Conservation (phyloP, 2,797 vertebrate genomes). For the Acridotheres tristis region DNA sequence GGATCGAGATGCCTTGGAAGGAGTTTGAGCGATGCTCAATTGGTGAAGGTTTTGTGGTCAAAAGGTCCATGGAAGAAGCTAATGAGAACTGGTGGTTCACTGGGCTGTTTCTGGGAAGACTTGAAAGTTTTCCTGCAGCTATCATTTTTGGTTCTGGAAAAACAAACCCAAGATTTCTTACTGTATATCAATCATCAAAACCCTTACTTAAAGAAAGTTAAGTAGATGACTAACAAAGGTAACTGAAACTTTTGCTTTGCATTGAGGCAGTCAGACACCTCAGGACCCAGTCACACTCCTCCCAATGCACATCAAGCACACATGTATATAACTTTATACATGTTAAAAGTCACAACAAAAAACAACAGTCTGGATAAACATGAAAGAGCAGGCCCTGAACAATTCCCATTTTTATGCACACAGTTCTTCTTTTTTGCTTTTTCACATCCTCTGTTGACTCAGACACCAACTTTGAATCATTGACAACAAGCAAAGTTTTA, state of each 20-base stretch:
- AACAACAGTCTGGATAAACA: background rate
- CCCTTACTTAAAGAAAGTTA: background rate
- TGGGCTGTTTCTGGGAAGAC: constrained; percentile 87
- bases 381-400: background rate
- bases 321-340: rapidly evolving
- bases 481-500: background rate
- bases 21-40: constrained; percentile 68
- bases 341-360: background rate
- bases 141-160: constrained; percentile 88
- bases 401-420: background rate
- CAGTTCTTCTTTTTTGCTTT: background rate
- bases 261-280: background rate
- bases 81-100: constrained; percentile 84
- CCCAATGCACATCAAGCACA: background rate
- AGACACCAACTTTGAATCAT: background rate
- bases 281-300: background rate
- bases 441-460: background rate
- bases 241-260: background rate
- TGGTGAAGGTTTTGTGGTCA: constrained; percentile 82
- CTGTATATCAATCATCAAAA: background rate
- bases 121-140: constrained; percentile 93
- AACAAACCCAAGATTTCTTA: constrained; percentile 17
- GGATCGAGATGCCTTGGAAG: constrained; percentile 89
- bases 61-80: constrained; percentile 92
- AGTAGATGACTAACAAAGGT: background rate